A percentile compares a stretch with the other conserved stretches of the same genome.
Evolutionary conservation across 2,797 vertebrate species (phyloP).

Genomic region (Nyctalus aviator): DNA sequence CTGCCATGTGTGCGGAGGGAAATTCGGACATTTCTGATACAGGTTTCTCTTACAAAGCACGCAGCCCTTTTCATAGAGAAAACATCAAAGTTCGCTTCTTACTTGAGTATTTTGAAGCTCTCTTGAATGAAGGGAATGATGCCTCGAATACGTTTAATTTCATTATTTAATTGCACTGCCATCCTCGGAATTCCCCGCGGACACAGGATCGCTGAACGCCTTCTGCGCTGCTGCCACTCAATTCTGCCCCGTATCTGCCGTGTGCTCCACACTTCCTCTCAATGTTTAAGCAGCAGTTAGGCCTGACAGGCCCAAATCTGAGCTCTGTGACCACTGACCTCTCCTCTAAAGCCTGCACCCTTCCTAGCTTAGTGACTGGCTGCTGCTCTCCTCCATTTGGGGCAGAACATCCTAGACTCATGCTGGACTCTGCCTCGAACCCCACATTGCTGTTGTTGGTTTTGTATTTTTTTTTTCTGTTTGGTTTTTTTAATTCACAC

Average conservation of each 20-base stretch:
- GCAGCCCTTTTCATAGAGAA: background rate
- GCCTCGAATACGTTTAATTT: background rate
- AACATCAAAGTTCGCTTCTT: background rate
- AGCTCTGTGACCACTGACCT: too few species aligned
- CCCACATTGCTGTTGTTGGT: background rate
- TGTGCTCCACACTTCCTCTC: background rate
- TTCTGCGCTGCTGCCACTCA: fast-evolving
- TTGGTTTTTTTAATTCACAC: too few species aligned
- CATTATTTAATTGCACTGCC: background rate
- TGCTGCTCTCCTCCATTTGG: background rate
- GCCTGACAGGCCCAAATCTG: background rate
- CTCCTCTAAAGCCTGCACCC: background rate
- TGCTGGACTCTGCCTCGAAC: background rate
- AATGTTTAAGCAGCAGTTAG: fast-evolving
- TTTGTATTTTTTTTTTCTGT: too few species aligned
- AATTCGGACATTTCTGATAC: background rate
- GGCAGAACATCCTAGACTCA: background rate
- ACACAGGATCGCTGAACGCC: background rate
- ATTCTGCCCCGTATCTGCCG: fast-evolving
- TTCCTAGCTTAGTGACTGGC: background rate
- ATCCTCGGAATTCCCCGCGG: background rate
- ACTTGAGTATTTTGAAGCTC: background rate
- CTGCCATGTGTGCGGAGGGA: background rate
- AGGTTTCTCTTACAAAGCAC: background rate
- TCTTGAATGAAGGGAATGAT: background rate